Evolutionary conservation across 53 echinoderm and acorn worm species (phyloP).

Genomic region (Luidia sarsii): DNA sequence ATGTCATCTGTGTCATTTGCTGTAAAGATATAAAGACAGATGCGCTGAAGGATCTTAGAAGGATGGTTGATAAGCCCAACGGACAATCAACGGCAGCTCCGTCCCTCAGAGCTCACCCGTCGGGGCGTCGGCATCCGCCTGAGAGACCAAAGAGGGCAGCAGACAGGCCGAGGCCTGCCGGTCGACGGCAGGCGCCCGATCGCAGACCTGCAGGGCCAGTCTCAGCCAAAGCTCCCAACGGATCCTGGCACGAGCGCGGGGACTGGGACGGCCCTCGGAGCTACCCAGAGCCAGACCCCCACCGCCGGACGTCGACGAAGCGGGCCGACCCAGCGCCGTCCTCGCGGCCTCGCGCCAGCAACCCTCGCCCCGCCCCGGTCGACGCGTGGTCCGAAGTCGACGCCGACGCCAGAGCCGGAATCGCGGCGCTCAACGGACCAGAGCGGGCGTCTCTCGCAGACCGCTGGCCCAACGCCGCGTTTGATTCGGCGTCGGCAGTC

Average conservation of each 20-base stretch:
- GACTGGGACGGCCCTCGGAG: neutral
- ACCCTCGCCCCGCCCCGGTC: no score
- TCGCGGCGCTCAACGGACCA: no score
- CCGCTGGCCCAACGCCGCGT: no score
- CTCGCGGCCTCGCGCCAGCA: no score
- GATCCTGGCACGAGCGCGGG: neutral
- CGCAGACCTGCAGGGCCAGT: slow-evolving; percentile 4
- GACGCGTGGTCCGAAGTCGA: no score
- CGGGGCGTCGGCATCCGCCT: neutral
- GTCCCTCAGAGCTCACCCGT: slow-evolving; percentile 2
- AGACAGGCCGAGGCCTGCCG: no score
- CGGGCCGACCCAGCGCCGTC: neutral
- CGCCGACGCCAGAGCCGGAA: no score
- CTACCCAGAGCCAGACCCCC: neutral
- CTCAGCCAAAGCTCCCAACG: neutral
- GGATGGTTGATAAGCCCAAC: slow-evolving; percentile 7
- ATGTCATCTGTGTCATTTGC: no score
- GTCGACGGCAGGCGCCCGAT: no score
- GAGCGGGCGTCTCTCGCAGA: no score
- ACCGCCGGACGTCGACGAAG: neutral
- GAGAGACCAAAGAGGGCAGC: slow-evolving; percentile 9
- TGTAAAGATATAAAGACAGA: no score
- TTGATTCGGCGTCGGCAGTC: slow-evolving; percentile 64
- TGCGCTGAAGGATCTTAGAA: no score
- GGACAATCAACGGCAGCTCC: neutral